These are phyloP conservation scores for Potamarius usumacintae DNA, from an alignment of 2,113 vertebrate species.

Conservation along the genomic window DNA sequence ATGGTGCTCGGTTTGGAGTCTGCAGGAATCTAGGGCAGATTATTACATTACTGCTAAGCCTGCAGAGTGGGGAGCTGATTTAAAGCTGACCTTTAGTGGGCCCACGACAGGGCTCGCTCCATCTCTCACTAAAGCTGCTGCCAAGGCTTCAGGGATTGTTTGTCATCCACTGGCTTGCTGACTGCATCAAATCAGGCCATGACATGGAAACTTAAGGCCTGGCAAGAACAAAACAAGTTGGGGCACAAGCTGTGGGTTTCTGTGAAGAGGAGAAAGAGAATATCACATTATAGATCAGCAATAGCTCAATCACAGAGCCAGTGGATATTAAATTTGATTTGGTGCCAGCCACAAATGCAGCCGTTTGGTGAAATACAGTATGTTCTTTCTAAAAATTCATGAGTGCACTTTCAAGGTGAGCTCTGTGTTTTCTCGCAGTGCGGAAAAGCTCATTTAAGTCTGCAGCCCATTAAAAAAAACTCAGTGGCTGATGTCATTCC, in stretches of 20 bases:
- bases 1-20: conserved; percentile 52
- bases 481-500: conserved; percentile 67
- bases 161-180: conserved; percentile 52
- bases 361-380: conserved; percentile 55
- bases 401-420: conserved; percentile 51
- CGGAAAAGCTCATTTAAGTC: conserved; percentile 62
- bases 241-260: conserved; percentile 45
- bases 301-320: conserved; percentile 63
- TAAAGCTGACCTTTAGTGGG: conserved; percentile 61
- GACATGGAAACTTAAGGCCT: conserved; percentile 44
- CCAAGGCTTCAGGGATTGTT: conserved; percentile 49
- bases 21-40: conserved; percentile 55
- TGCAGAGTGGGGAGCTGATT: conserved; percentile 55
- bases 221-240: conserved; percentile 48
- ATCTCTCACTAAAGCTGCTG: conserved; percentile 42
- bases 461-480: conserved; percentile 62
- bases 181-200: conserved; percentile 58
- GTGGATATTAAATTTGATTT: conserved; percentile 64
- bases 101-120: conserved; percentile 27
- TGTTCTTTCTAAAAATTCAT: conserved; percentile 54
- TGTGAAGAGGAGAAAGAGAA: conserved; percentile 55
- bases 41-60: conserved; percentile 58
- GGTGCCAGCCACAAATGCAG: conserved; percentile 55
- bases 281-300: conserved; percentile 57
- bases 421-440: conserved; percentile 6